Conservation (phyloP, 92 coral and sea anemone species). For the Siderastrea siderea region DNA sequence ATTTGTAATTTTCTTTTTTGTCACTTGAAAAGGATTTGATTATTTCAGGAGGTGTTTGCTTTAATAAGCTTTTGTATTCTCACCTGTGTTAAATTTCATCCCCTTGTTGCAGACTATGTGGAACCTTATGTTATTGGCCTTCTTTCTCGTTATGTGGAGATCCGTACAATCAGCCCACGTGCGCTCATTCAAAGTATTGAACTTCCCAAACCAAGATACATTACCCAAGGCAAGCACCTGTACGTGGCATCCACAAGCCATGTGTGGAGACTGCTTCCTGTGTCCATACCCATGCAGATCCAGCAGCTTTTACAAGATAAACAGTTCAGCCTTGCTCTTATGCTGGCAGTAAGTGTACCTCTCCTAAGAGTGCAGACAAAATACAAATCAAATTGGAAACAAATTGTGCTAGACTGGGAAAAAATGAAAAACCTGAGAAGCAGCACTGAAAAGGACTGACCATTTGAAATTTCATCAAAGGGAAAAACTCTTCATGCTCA, state of each 20-base stretch:
- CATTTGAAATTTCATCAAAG: too few species aligned
- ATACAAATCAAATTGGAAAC: too few species aligned
- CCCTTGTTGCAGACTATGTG: conserved; percentile 70
- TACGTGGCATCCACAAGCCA: conserved; percentile 93
- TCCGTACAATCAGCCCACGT: conserved; percentile 94
- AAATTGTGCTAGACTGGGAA: too few species aligned
- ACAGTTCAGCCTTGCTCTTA: conserved; percentile 93
- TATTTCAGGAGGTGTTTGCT: too few species aligned
- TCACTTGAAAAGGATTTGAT: too few species aligned
- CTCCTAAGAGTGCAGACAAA: too few species aligned
- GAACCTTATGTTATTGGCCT: conserved; percentile 95
- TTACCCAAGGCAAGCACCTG: conserved; percentile 88
- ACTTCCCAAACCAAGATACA: conserved; percentile 86
- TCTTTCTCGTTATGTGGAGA: conserved; percentile 94
- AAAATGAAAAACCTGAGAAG: too few species aligned
- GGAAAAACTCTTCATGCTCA: too few species aligned
- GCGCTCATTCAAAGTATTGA: conserved; percentile 96
- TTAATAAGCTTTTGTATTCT: too few species aligned
- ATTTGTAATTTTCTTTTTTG: neutral
- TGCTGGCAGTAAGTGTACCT: conserved; percentile 90
- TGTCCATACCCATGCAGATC: conserved; percentile 96
- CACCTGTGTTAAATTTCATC: neutral
- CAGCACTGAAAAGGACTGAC: too few species aligned
- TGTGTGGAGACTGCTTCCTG: conserved; percentile 99
- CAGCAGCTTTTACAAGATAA: conserved; percentile 95